Base-by-base conservation (phyloP, 1,140 invertebrate species). In the Calliphora vicina region DNA sequence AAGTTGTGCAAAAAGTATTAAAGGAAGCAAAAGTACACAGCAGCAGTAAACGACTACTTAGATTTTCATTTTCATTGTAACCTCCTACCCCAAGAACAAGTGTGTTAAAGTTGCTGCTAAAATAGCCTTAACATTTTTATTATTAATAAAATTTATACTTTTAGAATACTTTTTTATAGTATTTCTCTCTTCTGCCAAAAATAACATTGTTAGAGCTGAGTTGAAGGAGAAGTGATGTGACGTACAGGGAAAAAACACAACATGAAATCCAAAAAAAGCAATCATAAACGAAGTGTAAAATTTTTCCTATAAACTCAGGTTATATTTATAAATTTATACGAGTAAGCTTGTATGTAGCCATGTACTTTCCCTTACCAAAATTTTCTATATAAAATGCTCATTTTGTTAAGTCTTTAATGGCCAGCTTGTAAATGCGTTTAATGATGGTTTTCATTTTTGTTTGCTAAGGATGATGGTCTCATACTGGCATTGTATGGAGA, bases 331-430 rank as follows among this genome's bases (percentile, higher is more conserved):
- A 10, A 23, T 6, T 23, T 23, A 23, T 67, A 20, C 10, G n/a
- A 23, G 61, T 23, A 67, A 43, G 12, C 50, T 6, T 61, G 12
- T 25, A 23, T 35, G 45, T n/a, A 50, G 3, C 0, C 45, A 50
- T 5, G 35, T 35, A 50, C 45, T 50, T 1, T 15, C 27, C 35
- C 35, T 35, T 8, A 35, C 35, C 35, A 35, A 35, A 35, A 5
- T 72, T 17, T 23, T 72, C 20, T 29, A 27, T 17, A n/a, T 35
- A 17, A 76, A 17, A 76, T 78, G 23, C 35, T 12, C 42, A 78
- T 78, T 78, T 78, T 78, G 74, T 78, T 78, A 78, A 78, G 35
- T 43, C 74, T 78, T 78, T 78, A 76, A 78, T 78, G 35, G 35
- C 42, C 35, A 78, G 74, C 35, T 43, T 78, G 35, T 78, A 45